Conservation (phyloP, 2,113 vertebrate species). For the Ptilonorhynchus violaceus region DNA sequence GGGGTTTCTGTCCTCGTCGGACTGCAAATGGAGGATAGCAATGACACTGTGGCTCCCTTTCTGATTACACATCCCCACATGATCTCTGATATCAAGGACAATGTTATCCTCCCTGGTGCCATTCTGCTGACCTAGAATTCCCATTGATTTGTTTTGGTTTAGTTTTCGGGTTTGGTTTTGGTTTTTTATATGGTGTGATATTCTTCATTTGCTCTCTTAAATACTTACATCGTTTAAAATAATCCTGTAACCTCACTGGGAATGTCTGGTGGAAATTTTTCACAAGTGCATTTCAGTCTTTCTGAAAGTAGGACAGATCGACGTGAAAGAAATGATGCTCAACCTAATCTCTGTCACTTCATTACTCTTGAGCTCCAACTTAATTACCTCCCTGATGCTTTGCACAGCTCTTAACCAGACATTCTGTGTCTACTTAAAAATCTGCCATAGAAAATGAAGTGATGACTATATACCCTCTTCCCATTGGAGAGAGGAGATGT, state of each 20-base stretch:
- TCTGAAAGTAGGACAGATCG: constrained; percentile 14
- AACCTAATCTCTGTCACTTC: constrained; percentile 39
- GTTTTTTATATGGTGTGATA: neutral
- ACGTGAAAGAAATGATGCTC: constrained; percentile 43
- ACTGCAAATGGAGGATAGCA: neutral
- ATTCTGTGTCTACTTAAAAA: constrained; percentile 23
- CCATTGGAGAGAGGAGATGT: neutral
- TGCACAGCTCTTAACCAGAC: constrained; percentile 22
- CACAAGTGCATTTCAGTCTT: constrained; percentile 5
- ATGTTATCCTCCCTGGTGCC: neutral
- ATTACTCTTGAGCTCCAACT: constrained; percentile 47
- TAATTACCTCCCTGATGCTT: constrained; percentile 54
- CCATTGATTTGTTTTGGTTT: neutral
- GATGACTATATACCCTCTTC: neutral
- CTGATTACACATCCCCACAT: neutral
- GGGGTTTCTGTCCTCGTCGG: neutral
- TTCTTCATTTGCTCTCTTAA: constrained; percentile 3
- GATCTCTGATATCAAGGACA: neutral
- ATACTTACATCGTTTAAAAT: neutral
- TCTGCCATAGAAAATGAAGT: neutral
- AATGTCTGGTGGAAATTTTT: constrained; percentile 4
- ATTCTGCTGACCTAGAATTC: neutral
- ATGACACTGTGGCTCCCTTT: neutral
- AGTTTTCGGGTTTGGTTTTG: neutral
- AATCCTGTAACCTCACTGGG: neutral